Conservation (phyloP, 2,797 vertebrate species). For the Octomys mimax region DNA sequence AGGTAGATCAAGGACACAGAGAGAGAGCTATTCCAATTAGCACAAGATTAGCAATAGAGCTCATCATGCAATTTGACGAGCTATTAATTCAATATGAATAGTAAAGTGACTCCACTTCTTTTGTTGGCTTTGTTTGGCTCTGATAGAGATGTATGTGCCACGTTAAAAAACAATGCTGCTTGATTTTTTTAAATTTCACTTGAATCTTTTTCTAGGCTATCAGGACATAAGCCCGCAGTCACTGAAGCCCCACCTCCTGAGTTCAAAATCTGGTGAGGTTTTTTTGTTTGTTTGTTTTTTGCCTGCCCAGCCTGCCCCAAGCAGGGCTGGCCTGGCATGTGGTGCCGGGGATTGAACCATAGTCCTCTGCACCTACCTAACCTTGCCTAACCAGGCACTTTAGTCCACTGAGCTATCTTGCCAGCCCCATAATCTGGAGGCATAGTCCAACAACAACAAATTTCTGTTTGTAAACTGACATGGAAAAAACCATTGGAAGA, state of each 20-base stretch:
- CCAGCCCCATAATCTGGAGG: too few species aligned
- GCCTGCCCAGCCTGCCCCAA: too few species aligned
- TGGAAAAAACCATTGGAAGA: background rate
- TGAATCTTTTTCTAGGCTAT: background rate
- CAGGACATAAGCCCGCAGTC: background rate
- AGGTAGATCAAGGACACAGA: constrained; percentile 25
- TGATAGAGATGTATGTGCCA: background rate
- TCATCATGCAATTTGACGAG: constrained; percentile 39
- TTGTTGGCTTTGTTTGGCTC: background rate
- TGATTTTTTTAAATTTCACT: background rate
- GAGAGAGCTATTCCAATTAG: constrained; percentile 48
- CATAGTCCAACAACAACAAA: background rate
- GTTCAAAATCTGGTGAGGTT: background rate
- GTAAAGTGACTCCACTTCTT: background rate
- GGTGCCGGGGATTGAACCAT: too few species aligned
- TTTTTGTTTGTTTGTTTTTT: too few species aligned
- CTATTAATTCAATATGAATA: background rate
- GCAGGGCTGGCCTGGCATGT: too few species aligned
- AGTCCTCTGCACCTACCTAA: too few species aligned
- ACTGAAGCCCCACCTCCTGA: background rate
- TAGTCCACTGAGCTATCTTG: too few species aligned
- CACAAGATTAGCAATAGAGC: background rate
- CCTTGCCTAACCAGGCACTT: too few species aligned
- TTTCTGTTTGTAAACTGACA: background rate
- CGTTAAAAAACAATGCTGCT: background rate